phyloP scores from a whole-genome alignment of 2,797 vertebrate genomes.

The Pipistrellus kuhlii region DNA sequence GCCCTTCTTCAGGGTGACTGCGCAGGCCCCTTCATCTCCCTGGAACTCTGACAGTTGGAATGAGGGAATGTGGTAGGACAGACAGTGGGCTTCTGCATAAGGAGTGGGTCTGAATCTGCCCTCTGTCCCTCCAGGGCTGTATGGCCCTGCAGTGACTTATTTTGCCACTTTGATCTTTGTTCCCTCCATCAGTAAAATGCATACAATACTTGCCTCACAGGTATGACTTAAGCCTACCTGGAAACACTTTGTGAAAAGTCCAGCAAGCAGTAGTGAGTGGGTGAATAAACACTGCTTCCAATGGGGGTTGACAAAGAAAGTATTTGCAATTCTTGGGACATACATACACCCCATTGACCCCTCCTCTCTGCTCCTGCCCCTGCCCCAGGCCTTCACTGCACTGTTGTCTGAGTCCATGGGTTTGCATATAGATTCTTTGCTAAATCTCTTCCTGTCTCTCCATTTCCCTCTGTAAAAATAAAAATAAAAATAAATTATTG shows the following conservation, averaged over 20 bases:
- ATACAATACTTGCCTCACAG: not conserved
- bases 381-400: too few species aligned
- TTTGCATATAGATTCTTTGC: too few species aligned
- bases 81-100: rapidly evolving
- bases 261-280: rapidly evolving
- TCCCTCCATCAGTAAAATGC: not conserved
- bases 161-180: not conserved
- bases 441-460: too few species aligned
- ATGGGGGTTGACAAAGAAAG: not conserved
- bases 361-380: too few species aligned
- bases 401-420: too few species aligned
- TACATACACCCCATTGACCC: not conserved
- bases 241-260: not conserved
- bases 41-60: not conserved
- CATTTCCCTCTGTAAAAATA: too few species aligned
- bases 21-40: not conserved
- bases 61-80: rapidly evolving
- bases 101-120: not conserved
- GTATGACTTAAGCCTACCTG: not conserved
- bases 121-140: not conserved
- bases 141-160: not conserved
- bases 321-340: not conserved
- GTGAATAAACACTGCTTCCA: not conserved
- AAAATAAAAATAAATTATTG: not conserved
- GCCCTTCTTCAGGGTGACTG: rapidly evolving